A percentile compares a stretch with the other conserved stretches of the same genome.
Conservation (phyloP, 2,113 vertebrate genomes). For the Herpailurus yagouaroundi region DNA sequence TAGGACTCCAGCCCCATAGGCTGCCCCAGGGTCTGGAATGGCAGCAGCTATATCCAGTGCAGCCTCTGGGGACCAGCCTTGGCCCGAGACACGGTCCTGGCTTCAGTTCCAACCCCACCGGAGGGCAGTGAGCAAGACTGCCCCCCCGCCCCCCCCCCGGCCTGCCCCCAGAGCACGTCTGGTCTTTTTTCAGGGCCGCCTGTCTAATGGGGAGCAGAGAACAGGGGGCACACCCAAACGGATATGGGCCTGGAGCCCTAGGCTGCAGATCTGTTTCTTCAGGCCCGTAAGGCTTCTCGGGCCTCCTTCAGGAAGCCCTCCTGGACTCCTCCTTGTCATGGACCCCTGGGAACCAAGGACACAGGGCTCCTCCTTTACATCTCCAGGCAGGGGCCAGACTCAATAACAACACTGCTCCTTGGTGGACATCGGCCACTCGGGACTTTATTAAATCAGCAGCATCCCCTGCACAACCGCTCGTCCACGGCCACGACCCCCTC, state of each 20-base stretch:
- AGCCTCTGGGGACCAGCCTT: not conserved
- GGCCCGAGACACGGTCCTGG: not conserved
- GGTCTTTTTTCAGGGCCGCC: not conserved
- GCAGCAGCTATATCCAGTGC: not conserved
- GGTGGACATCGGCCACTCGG: not conserved
- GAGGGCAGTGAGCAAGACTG: not conserved
- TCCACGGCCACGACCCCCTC: not conserved
- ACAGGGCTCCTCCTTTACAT: not conserved
- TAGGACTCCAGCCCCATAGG: not conserved
- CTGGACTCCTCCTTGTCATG: not conserved
- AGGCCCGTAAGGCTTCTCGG: not conserved
- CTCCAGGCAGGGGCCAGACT: not conserved
- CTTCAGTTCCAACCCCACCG: not conserved
- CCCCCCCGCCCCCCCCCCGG: not conserved
- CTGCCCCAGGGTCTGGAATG: not conserved
- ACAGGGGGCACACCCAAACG: not conserved
- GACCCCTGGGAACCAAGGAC: not conserved
- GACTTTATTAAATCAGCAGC: not conserved
- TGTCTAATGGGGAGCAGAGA: not conserved
- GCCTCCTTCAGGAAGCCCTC: not conserved
- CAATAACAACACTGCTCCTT: not conserved
- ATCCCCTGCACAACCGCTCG: not conserved
- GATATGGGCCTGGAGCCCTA: not conserved
- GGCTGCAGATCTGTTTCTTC: not conserved
- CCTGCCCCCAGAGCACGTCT: rapidly evolving